Base-by-base conservation (phyloP, 2,113 vertebrate genomes). In the Cacatua alba region DNA sequence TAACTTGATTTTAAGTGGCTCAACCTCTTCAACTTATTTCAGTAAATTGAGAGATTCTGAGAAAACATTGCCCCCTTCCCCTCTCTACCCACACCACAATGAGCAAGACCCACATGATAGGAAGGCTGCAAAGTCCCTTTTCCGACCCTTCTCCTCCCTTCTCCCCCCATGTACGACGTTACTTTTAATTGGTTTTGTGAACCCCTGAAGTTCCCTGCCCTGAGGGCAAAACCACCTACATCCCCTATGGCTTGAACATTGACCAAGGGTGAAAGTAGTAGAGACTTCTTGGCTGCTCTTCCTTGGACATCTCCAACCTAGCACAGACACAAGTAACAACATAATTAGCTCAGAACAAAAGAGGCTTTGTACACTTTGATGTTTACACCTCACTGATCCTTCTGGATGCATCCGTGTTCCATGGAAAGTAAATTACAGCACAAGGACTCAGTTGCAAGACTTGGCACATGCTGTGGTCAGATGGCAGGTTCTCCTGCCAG, bases 1-100 rank as follows among this genome's bases (percentile, higher is more conserved):
- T 96, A 93, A 96, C 70, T 49, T 69, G 74, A 95, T 92, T 94
- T 92, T 53, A 84, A 89, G 67, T 53, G 85, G 88, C 63, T 94
- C 77, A 93, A 59, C 65, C 91, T 89, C 86, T 95, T 93, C 62
- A 94, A 82, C 86, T 74, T 88, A 37, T 96, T 93, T 94, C 95
- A 94, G 86, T 89, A 96, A 96, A 95, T 39, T 0, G 6, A 85
- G 62, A 82, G 53, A 29, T 96, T 94, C 95, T 92, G 94, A 91
- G 92, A 93, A 96, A 96, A 62, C 3, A 1, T 5, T 83, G 57
- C n/a, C 68, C 53, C 46, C 63, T 72, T 92, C 65, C 77, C 72
- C 55, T 2, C 37, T 82, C n/a, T 39, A 63, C 41, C 46, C 65
- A 63, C 51, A 35, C 28, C 35, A 53, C 1, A 0, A 5, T 49